Evolutionary conservation across 2,888 invertebrate species (phyloP).

Genomic region (Eumerus sabulonum): DNA sequence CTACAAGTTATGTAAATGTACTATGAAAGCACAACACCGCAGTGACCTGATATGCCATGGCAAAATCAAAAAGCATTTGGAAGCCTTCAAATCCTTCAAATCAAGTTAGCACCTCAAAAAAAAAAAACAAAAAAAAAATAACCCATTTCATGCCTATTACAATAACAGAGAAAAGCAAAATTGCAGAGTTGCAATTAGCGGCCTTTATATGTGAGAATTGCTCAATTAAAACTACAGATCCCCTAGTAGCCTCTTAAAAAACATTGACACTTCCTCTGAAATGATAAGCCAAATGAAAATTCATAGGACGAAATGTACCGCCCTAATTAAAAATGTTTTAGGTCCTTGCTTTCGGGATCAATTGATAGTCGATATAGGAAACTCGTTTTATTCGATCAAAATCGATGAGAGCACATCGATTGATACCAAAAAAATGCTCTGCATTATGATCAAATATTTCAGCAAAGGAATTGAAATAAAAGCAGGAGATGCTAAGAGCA

Average conservation of each 20-base stretch:
- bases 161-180: conserved; percentile 15
- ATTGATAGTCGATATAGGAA: too few species aligned
- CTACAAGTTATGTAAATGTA: too few species aligned
- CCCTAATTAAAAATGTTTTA: too few species aligned
- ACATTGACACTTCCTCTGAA: not conserved
- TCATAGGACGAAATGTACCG: too few species aligned
- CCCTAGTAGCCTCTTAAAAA: too few species aligned
- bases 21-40: not conserved
- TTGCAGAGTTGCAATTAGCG: conserved; percentile 19
- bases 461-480: conserved; percentile 1
- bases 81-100: not conserved
- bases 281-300: conserved; percentile 3
- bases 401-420: conserved; percentile 20
- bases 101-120: too few species aligned
- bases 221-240: conserved; percentile 16
- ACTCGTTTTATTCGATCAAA: too few species aligned
- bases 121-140: conserved; percentile 6
- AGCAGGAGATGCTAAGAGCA: conserved; percentile 9
- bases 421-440: conserved; percentile 13
- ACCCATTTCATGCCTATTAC: conserved; percentile 1
- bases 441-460: conserved; percentile 22
- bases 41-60: not conserved
- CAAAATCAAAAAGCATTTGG: conserved; percentile 8
- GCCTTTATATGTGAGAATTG: conserved; percentile 23
- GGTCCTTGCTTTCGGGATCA: too few species aligned